Evolutionary conservation across 2,888 invertebrate genomes (phyloP), one percentile per base, ranked within the genome.

Genomic region (Stomorhina lunata): DNA sequence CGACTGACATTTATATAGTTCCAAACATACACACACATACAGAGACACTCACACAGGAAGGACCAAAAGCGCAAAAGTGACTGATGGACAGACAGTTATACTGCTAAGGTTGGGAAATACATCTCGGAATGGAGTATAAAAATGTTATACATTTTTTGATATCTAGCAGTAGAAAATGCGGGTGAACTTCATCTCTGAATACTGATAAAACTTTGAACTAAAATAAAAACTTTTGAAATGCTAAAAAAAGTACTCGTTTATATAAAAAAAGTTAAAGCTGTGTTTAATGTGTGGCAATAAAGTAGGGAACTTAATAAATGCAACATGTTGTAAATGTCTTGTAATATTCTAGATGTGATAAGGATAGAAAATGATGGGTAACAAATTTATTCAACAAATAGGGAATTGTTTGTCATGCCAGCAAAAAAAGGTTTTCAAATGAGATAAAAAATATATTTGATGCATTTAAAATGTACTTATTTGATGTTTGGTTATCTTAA

Each of bases 271-370:
- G 43, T 55, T 59, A 37, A 78, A 84, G 71, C 50, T 72, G 68
- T 7, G 61, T 69, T 45, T 83, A 81, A 37, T 77, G 72, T 71
- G 75, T 66, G 59, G 78, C 79, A 80, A 75, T 81, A 81, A 79
- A 83, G 75, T 84, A 66, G 61, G n/a, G 40, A 65, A 43, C 29
- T 15, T 22, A 79, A 80, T 75, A 86, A 85, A 86, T 87, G 88
- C 90, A 90, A 89, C 90, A 89, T 87, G 87, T 87, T 86, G 85
- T 83, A 82, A 66, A 66, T 72, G 77, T 72, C 37, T 57, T 10
- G 22, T 17, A 61, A 45, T 34, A 55, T 29, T 32, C 25, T 61
- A 65, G 40, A 59, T 80, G 53, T 53, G 76, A 77, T 43, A 68
- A 66, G 65, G 57, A 27, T 29, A 43, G n/a, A 53, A 34, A 48